Conservation (phyloP, 1,140 invertebrate genomes). For the Agrilus planipennis region DNA sequence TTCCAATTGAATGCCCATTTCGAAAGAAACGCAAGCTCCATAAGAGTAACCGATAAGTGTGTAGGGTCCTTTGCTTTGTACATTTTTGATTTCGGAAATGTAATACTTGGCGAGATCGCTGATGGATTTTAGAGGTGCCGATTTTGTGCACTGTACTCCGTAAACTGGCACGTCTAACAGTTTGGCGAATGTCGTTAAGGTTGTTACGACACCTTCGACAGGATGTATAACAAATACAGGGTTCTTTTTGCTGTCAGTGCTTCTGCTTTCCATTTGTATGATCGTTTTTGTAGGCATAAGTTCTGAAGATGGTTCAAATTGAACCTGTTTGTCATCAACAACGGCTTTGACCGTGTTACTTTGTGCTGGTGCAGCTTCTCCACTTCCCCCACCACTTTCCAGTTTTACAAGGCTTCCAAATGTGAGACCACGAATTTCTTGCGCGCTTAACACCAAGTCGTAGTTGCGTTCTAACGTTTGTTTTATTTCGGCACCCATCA, state of each 20-base stretch:
- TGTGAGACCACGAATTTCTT: slow-evolving; percentile 76
- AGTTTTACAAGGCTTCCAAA: slow-evolving; percentile 62
- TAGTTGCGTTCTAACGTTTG: slow-evolving; percentile 88
- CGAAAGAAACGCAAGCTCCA: slow-evolving; percentile 82
- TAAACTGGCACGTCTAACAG: slow-evolving; percentile 67
- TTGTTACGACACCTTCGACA: slow-evolving; percentile 75
- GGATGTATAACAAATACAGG: slow-evolving; percentile 58
- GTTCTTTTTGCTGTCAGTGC: slow-evolving; percentile 26
- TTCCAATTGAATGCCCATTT: slow-evolving; percentile 82
- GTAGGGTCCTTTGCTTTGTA: slow-evolving; percentile 77
- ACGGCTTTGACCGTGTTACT: slow-evolving; percentile 13
- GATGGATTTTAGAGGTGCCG: slow-evolving; percentile 62
- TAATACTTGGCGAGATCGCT: slow-evolving; percentile 67
- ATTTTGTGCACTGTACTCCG: slow-evolving; percentile 76
- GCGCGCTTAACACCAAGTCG: slow-evolving; percentile 75
- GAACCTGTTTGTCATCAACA: slow-evolving; percentile 35
- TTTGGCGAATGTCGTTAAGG: slow-evolving; percentile 55
- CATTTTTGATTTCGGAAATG: slow-evolving; percentile 58
- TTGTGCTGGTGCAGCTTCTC: slow-evolving; percentile 18
- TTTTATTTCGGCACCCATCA: slow-evolving; percentile 98
- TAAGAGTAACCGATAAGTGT: slow-evolving; percentile 88
- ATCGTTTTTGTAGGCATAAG: slow-evolving; percentile 55
- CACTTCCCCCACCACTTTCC: slow-evolving; percentile 34
- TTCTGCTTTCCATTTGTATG: slow-evolving; percentile 42
- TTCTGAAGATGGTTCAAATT: slow-evolving; percentile 36